Base-by-base conservation (phyloP, 1,140 invertebrate species). In the Onthophagus taurus region DNA sequence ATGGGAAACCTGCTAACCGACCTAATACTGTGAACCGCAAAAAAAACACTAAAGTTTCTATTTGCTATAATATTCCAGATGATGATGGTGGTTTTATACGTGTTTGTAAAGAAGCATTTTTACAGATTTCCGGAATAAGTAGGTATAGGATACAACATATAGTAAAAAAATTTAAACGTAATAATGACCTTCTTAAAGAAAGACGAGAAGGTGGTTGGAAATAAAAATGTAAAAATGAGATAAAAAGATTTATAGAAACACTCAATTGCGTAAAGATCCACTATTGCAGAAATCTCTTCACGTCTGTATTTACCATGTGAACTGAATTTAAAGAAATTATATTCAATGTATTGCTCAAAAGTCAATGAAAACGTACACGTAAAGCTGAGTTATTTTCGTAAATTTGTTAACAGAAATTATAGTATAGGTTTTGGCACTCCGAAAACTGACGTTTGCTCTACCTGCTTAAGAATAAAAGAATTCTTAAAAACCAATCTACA, bases 361-460 rank as follows among this genome's bases (percentile, higher is more conserved):
- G 23, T 26, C 23, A 26, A 26, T 26, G 23, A 26, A 26, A 26
- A 26, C 23, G 6, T 26, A 26, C 23, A 26, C 23, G 23, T 29
- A 18, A 41, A 41, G 14, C 23, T 26, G 4, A 41, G 38, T 29
- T 41, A 26, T 18, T 41, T 41, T 13, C 14, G 23, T 8, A 17
- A 41, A 8, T 41, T 6, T 17, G 14, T 41, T 13, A 41, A 41
- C 11, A 31, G 9, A 16, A 13, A 29, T 13, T 41, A 18, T 19
- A 41, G 30, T 21, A 29, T 31, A 7, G 42, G 9, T 43, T 43
- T 43, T 20, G 42, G 42, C 12, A 43, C 42, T 26, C 42, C 42
- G 20, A 31, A 33, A 12, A 43, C 29, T n/a, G 42, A 43, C 13
- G 2, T 14, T 9, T 43, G 42, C 16, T 43, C 42, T 20, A 33